These are phyloP conservation scores for Centrocercus urophasianus DNA, from an alignment of 2,113 vertebrate genomes.

Conservation along the genomic window DNA sequence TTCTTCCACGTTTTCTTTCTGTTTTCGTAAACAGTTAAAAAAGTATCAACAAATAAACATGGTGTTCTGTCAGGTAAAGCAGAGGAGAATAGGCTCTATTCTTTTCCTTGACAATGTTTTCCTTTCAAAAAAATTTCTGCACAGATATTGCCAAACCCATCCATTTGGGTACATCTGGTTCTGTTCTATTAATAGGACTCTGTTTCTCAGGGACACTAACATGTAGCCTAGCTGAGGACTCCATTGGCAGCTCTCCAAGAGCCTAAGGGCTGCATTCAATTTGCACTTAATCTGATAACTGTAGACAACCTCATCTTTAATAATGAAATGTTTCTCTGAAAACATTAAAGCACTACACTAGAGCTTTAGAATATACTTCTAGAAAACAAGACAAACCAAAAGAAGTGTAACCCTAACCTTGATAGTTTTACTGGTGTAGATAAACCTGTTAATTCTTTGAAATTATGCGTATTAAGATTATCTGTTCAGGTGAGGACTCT, in stretches of 20 bases:
- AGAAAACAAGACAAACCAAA: constrained; percentile 12
- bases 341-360: not conserved
- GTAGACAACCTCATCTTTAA: constrained; percentile 32
- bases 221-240: constrained; percentile 27
- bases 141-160: constrained; percentile 17
- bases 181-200: not conserved
- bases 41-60: not conserved
- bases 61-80: not conserved
- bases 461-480: not conserved
- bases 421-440: not conserved
- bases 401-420: not conserved
- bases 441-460: not conserved
- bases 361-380: not conserved
- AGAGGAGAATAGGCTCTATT: not conserved
- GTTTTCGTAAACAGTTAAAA: constrained; percentile 7
- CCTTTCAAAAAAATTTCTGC: not conserved
- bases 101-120: constrained; percentile 1
- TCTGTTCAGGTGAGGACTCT: not conserved
- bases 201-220: constrained; percentile 43
- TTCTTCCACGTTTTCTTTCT: not conserved
- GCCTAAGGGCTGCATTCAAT: constrained; percentile 48
- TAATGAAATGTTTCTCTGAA: constrained; percentile 23
- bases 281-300: constrained; percentile 42
- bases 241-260: constrained; percentile 45
- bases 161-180: constrained; percentile 46